Evolutionary conservation across 2,888 invertebrate genomes (phyloP).

Genomic region (Cosmia trapezina): DNA sequence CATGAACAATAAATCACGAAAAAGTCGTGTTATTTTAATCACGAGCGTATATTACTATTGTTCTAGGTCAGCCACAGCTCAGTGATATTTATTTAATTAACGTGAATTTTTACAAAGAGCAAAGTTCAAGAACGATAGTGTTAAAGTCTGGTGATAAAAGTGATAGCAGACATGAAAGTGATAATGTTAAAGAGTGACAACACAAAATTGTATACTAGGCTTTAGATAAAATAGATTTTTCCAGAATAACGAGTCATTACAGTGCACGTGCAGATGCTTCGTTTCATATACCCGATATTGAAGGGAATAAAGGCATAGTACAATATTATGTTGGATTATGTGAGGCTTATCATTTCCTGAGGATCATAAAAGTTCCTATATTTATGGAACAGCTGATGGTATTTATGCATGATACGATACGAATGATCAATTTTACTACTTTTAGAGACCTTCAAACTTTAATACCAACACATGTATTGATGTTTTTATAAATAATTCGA

Average conservation of each 20-base stretch:
- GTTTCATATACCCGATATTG: constrained; percentile 23
- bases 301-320: constrained; percentile 14
- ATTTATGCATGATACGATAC: constrained; percentile 20
- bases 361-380: constrained; percentile 24
- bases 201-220: constrained; percentile 29
- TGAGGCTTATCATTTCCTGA: constrained; percentile 26
- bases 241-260: constrained; percentile 25
- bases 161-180: constrained; percentile 40
- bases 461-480: constrained; percentile 18
- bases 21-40: constrained; percentile 26
- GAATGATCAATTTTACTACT: constrained; percentile 19
- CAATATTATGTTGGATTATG: constrained; percentile 32
- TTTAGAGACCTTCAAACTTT: constrained; percentile 13
- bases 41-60: constrained; percentile 42
- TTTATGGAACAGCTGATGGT: constrained; percentile 20
- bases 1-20: constrained; percentile 14
- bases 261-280: constrained; percentile 3
- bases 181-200: constrained; percentile 34
- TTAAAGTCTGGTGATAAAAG: constrained; percentile 17
- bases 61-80: constrained; percentile 45
- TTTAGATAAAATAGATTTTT: constrained; percentile 47
- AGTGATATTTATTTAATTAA: constrained; percentile 42
- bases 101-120: constrained; percentile 21
- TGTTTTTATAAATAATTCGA: constrained; percentile 21
- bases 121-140: constrained; percentile 38